A percentile compares a stretch with the other conserved stretches of the same genome.
These are phyloP conservation scores for Coranthus polyacanthus DNA, from an alignment of 2,797 vertebrate genomes.

Conservation along the genomic window DNA sequence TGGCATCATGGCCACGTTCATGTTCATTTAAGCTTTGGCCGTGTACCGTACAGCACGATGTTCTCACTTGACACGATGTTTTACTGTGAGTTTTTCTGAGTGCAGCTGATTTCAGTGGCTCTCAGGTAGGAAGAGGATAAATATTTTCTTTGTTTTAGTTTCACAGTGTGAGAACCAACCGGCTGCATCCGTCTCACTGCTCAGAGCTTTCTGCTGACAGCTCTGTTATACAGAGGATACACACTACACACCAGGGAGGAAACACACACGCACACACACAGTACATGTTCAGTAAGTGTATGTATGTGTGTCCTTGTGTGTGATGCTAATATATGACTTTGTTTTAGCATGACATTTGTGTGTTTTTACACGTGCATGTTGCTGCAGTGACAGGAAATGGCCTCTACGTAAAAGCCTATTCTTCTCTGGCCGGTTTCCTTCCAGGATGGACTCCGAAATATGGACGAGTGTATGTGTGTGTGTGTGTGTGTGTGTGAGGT, in stretches of 20 bases:
- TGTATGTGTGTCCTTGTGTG: constrained; percentile 35
- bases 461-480: constrained; percentile 44
- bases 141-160: constrained; percentile 12
- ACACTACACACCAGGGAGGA: constrained; percentile 60
- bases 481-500: constrained; percentile 33
- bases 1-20: too few species aligned
- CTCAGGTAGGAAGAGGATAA: constrained; percentile 32
- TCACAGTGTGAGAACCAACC: constrained; percentile 55
- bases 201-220: constrained; percentile 62
- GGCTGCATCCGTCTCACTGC: constrained; percentile 44
- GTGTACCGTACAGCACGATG: too few species aligned
- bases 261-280: constrained; percentile 56
- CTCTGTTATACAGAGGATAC: constrained; percentile 68
- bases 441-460: constrained; percentile 77
- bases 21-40: too few species aligned
- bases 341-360: constrained; percentile 49
- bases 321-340: constrained; percentile 60
- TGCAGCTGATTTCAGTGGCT: neutral
- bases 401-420: constrained; percentile 79
- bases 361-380: constrained; percentile 53
- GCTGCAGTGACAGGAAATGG: constrained; percentile 73
- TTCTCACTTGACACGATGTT: too few species aligned
- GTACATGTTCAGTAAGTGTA: constrained; percentile 22
- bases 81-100: neutral
- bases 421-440: constrained; percentile 83